Evolutionary conservation across 92 coral and sea anemone genomes (phyloP).

Genomic region (Isaurus tuberculatus): DNA sequence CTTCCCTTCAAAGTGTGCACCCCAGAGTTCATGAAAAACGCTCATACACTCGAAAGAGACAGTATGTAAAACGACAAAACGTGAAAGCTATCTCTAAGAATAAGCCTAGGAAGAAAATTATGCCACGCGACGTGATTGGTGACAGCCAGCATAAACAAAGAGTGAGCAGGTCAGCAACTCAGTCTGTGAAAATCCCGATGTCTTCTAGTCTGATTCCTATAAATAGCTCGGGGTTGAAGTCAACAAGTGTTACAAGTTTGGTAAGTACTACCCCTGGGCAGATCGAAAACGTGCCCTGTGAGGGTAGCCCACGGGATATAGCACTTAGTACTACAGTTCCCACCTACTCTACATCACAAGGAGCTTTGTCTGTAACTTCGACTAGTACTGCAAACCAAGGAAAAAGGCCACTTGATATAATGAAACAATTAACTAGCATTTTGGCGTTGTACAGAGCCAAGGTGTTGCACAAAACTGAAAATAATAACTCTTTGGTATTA

Average conservation of each 20-base stretch:
- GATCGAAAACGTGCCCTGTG: background rate
- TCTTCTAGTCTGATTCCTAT: background rate
- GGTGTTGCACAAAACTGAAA: background rate
- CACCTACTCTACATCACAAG: background rate
- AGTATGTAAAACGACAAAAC: background rate
- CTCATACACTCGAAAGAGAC: background rate
- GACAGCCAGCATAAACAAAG: background rate
- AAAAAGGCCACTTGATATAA: slow-evolving; percentile 8
- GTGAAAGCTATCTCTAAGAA: background rate
- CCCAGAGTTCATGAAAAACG: too few relatives aligned
- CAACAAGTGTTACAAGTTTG: background rate
- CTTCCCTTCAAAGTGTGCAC: background rate
- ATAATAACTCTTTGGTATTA: background rate
- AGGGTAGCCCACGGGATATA: background rate
- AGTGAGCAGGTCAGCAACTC: background rate
- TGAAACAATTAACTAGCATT: slow-evolving; percentile 20
- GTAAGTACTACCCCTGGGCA: background rate
- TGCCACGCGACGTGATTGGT: background rate
- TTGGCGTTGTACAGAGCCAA: slow-evolving; percentile 27
- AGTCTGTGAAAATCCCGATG: background rate
- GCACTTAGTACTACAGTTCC: background rate
- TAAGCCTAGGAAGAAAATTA: background rate
- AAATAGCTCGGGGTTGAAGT: background rate
- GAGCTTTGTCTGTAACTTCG: background rate
- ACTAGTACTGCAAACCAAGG: background rate